Percentiles rank a stretch among this genome's conserved stretches.
Evolutionary conservation across 2,113 vertebrate species (phyloP).

Genomic region (Corythoichthys haematopterus): DNA sequence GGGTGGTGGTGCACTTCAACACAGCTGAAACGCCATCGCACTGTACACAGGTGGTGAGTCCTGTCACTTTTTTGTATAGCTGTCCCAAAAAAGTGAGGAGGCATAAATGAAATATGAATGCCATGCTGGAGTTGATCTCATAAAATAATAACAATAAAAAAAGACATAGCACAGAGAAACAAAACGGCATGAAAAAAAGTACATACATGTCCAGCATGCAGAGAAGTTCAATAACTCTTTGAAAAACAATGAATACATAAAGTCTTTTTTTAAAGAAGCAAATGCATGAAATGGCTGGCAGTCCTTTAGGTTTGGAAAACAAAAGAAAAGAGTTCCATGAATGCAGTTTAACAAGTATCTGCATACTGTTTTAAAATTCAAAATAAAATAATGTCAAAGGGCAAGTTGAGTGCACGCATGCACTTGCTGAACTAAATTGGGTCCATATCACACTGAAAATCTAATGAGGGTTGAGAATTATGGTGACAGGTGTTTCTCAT

Average conservation of each 20-base stretch:
- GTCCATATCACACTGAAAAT: constrained; percentile 78
- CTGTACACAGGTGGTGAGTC: constrained; percentile 67
- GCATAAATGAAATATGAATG: constrained; percentile 88
- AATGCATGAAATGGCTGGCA: constrained; percentile 89
- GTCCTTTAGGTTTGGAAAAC: constrained; percentile 83
- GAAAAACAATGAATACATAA: constrained; percentile 51
- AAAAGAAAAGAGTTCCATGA: constrained; percentile 51
- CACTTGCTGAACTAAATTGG: constrained; percentile 57
- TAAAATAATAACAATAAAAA: constrained; percentile 70
- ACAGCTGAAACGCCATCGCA: constrained; percentile 81
- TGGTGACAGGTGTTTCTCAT: constrained; percentile 48
- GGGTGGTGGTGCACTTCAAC: constrained; percentile 81
- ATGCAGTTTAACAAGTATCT: constrained; percentile 80
- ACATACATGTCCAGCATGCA: constrained; percentile 99
- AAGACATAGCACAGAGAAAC: constrained; percentile 17
- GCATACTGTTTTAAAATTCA: constrained; percentile 58
- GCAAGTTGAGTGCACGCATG: constrained; percentile 64
- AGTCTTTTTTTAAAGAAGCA: constrained; percentile 80
- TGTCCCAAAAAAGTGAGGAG: constrained; percentile 93
- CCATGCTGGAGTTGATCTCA: constrained; percentile 90
- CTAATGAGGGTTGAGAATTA: constrained; percentile 74
- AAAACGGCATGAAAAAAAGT: constrained; percentile 47
- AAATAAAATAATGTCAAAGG: constrained; percentile 78
- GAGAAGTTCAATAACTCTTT: constrained; percentile 83
- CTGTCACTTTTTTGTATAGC: constrained; percentile 87